A percentile compares a stretch with the other conserved stretches of the same genome.
These are phyloP conservation scores for Pseudocheirus occidentalis DNA, from an alignment of 2,797 vertebrate genomes.

Conservation along the genomic window DNA sequence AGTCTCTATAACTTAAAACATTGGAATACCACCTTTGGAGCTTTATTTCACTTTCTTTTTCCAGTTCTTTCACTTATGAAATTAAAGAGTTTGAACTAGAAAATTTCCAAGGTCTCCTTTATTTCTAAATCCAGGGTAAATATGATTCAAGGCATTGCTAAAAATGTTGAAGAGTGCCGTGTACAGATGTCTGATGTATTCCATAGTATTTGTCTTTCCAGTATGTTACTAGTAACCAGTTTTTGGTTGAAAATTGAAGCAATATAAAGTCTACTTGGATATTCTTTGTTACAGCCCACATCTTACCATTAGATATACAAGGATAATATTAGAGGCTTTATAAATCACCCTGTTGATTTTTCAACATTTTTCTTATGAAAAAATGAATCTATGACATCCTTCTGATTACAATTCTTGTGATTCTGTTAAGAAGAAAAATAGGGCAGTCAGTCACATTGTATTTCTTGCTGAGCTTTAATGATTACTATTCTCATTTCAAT, in stretches of 20 bases:
- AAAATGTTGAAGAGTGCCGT: neutral
- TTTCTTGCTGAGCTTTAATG: neutral
- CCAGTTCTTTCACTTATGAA: neutral
- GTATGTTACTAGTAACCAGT: neutral
- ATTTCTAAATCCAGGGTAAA: neutral
- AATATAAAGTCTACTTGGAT: neutral
- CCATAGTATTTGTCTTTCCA: neutral
- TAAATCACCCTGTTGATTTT: neutral
- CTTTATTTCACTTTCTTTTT: neutral
- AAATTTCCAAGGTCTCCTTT: neutral
- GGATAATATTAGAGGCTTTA: neutral
- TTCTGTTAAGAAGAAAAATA: neutral
- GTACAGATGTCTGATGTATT: neutral
- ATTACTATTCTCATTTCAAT: neutral
- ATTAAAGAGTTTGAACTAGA: neutral
- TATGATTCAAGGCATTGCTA: neutral
- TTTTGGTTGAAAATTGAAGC: neutral
- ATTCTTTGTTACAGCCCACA: neutral
- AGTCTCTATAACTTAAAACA: neutral
- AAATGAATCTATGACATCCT: neutral
- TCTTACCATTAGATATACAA: neutral
- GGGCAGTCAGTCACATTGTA: neutral
- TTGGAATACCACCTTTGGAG: neutral
- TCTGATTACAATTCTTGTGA: neutral
- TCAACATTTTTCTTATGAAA: neutral